Percentiles rank a stretch among this genome's conserved stretches.
Evolutionary conservation across 2,797 vertebrate species (phyloP).

Genomic region (Protonibea diacanthus): DNA sequence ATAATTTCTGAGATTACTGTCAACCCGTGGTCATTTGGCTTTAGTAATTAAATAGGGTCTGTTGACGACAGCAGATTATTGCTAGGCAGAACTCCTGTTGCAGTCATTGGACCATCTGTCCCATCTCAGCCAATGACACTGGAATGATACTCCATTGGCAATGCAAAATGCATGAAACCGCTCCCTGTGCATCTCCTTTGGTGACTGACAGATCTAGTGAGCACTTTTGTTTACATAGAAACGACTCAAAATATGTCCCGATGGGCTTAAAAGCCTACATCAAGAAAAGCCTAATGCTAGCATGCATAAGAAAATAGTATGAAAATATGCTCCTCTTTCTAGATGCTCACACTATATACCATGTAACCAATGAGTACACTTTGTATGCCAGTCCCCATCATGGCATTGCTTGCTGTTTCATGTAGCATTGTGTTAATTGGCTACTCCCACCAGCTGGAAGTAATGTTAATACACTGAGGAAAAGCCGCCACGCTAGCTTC

Average conservation of each 20-base stretch:
- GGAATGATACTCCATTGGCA: slow-evolving; percentile 43
- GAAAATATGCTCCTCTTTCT: slow-evolving; percentile 24
- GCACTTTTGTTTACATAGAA: slow-evolving; percentile 54
- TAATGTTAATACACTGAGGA: slow-evolving; percentile 81
- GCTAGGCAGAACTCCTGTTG: slow-evolving; percentile 63
- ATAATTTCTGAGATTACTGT: slow-evolving; percentile 51
- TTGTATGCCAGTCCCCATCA: slow-evolving; percentile 18
- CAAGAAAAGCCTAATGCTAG: slow-evolving; percentile 25
- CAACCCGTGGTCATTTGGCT: slow-evolving; percentile 50
- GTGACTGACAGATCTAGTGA: slow-evolving; percentile 36
- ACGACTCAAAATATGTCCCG: slow-evolving; percentile 43
- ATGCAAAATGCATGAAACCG: slow-evolving; percentile 62
- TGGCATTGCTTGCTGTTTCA: slow-evolving; percentile 49
- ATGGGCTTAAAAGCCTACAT: slow-evolving; percentile 40
- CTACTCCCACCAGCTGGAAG: slow-evolving; percentile 75
- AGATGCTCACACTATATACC: background rate
- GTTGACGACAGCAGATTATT: slow-evolving; percentile 70
- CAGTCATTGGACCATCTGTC: slow-evolving; percentile 77
- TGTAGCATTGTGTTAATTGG: slow-evolving; percentile 77
- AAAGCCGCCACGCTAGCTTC: slow-evolving; percentile 71
- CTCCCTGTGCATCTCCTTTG: slow-evolving; percentile 12
- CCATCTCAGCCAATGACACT: slow-evolving; percentile 68
- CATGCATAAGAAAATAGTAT: background rate
- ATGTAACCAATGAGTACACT: slow-evolving; percentile 1
- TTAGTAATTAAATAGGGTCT: slow-evolving; percentile 65